These are phyloP conservation scores for Zeus faber DNA, from an alignment of 2,113 vertebrate genomes.

Conservation along the genomic window DNA sequence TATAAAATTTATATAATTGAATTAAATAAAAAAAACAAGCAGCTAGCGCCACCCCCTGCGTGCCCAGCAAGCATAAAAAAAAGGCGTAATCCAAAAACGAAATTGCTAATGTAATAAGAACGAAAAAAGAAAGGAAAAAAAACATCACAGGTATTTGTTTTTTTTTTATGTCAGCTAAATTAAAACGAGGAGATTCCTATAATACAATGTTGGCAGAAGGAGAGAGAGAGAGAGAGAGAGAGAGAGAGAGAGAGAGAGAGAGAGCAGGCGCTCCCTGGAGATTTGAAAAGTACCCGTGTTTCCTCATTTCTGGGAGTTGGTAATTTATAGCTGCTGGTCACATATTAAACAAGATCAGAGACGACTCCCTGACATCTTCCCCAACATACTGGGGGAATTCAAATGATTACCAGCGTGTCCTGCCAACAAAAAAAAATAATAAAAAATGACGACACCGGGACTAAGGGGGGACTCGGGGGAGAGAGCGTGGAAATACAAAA, in stretches of 20 bases:
- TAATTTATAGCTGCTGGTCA: conserved; percentile 77
- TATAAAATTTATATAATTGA: no score
- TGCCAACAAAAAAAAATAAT: no score
- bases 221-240: conserved; percentile 12
- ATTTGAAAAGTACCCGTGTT: conserved; percentile 66
- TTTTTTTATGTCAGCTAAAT: no score
- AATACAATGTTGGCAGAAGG: conserved; percentile 6
- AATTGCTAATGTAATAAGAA: no score
- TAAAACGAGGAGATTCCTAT: no score
- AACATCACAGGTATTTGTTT: no score
- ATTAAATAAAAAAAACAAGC: no score
- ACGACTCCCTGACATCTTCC: conserved; percentile 69
- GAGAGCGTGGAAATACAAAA: conserved; percentile 31
- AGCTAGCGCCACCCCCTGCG: no score
- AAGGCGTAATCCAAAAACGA: no score
- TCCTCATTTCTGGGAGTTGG: conserved; percentile 70
- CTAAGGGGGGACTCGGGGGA: conserved; percentile 38
- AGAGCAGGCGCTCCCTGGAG: conserved; percentile 42
- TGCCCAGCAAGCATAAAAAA: no score
- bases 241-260: conserved; percentile 14
- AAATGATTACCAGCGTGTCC: conserved; percentile 69
- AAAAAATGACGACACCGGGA: conserved; percentile 67
- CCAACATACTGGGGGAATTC: conserved; percentile 71
- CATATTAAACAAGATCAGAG: conserved; percentile 77
- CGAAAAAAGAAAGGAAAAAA: no score